phyloP scores from a whole-genome alignment of 2,113 vertebrate genomes.

The Crotalus tigris region DNA sequence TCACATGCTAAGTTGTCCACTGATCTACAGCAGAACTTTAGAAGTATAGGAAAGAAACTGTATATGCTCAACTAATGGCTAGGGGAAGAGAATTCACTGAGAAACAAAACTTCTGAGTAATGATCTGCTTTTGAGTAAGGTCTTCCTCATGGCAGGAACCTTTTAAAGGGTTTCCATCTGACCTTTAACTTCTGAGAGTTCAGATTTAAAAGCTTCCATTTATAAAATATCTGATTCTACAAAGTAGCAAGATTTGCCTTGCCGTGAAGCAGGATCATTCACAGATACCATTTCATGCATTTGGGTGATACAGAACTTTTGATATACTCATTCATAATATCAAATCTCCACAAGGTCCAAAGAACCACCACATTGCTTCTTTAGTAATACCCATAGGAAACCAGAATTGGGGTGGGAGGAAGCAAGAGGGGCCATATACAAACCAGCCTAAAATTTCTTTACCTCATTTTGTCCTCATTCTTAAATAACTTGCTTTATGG shows the following conservation, averaged over 20 bases:
- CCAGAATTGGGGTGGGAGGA: no score
- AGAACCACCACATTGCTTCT: not conserved
- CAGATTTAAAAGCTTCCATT: slow-evolving; percentile 1
- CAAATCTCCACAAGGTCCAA: not conserved
- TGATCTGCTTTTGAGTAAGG: not conserved
- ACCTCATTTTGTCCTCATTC: not conserved
- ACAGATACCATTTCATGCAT: not conserved
- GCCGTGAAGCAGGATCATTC: slow-evolving; percentile 28
- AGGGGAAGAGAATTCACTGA: not conserved
- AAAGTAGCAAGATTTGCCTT: slow-evolving; percentile 54
- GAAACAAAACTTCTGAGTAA: not conserved
- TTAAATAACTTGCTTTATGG: not conserved
- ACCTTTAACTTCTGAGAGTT: not conserved
- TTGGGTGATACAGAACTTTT: no score
- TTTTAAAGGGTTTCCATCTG: not conserved
- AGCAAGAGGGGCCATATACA: not conserved
- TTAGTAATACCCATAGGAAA: not conserved
- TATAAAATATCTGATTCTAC: slow-evolving; percentile 33
- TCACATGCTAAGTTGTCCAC: not conserved
- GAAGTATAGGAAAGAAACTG: not conserved
- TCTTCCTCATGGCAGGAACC: not conserved
- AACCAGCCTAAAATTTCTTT: not conserved
- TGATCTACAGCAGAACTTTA: not conserved
- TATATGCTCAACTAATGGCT: not conserved
- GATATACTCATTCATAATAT: not conserved